phyloP scores from a whole-genome alignment of 2,888 invertebrate genomes.

The Orchesellides sinensis region DNA sequence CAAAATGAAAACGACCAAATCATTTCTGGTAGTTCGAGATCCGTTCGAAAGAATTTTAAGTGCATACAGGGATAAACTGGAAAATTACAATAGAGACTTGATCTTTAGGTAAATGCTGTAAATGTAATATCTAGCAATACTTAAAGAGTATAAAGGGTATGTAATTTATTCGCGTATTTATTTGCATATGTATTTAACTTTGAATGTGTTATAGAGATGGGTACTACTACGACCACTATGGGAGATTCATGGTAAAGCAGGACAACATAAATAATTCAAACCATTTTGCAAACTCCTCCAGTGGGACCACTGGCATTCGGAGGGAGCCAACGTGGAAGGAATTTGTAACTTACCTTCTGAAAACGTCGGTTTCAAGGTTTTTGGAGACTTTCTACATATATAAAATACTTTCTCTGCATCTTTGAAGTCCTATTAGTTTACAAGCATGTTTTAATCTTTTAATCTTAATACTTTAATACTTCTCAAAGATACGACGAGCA shows the following conservation, averaged over 20 bases:
- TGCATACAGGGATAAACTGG: slow-evolving; percentile 72
- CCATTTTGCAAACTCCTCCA: not conserved
- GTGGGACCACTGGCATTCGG: not conserved
- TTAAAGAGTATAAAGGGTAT: not conserved
- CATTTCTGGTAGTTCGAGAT: slow-evolving; percentile 71
- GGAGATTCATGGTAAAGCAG: slow-evolving; percentile 66
- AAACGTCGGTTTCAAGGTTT: slow-evolving; percentile 68
- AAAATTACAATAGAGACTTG: slow-evolving; percentile 69
- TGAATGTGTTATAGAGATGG: slow-evolving; percentile 66
- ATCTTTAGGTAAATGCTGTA: slow-evolving; percentile 56
- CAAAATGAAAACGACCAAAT: slow-evolving; percentile 56
- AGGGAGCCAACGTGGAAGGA: slow-evolving; percentile 71
- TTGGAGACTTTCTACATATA: not conserved
- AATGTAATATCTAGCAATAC: not conserved
- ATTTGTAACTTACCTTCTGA: slow-evolving; percentile 69
- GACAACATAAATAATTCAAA: not conserved
- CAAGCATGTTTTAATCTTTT: not conserved
- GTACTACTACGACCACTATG: slow-evolving; percentile 72
- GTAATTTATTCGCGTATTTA: not conserved
- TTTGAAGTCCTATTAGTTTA: not conserved
- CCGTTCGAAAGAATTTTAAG: slow-evolving; percentile 73
- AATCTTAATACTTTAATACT: not conserved
- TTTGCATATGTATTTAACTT: not conserved
- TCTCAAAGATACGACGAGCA: slow-evolving; percentile 71
- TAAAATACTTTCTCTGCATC: too few species aligned